Evolutionary conservation across 2,797 vertebrate species (phyloP).

Genomic region (Phylloscopus collybita): DNA sequence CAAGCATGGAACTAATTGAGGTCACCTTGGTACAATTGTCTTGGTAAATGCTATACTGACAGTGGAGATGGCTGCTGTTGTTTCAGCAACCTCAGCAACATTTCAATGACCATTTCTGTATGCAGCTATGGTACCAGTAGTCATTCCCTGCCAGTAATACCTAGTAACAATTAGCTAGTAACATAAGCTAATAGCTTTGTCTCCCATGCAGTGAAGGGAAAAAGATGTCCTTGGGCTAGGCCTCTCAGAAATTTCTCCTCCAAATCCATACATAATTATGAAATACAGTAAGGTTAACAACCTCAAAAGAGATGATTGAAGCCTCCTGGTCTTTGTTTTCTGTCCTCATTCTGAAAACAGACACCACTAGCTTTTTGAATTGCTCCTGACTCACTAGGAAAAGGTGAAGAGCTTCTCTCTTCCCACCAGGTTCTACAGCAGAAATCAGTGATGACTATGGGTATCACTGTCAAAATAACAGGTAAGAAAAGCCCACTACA

Average conservation of each 20-base stretch:
- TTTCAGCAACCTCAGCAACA: background rate
- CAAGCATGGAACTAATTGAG: background rate
- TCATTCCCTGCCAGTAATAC: background rate
- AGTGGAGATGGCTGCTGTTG: background rate
- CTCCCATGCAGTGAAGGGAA: background rate
- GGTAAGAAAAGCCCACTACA: background rate
- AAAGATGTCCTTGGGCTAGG: background rate
- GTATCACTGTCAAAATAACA: background rate
- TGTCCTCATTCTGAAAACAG: background rate
- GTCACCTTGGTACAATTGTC: rapidly evolving
- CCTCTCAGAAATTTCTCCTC: background rate
- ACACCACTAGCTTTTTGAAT: background rate
- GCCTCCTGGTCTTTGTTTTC: background rate
- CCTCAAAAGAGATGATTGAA: background rate
- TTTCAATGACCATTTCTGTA: background rate
- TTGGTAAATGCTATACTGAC: background rate
- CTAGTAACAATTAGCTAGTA: background rate
- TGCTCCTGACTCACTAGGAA: too few relatives aligned
- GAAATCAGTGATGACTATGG: background rate
- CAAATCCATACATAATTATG: background rate
- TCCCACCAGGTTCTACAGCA: background rate
- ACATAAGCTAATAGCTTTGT: background rate
- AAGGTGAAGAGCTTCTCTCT: background rate
- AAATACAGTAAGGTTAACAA: background rate
- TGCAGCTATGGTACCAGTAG: background rate